Base-by-base conservation (phyloP, 2,113 vertebrate species). In the Menidia beryllina region DNA sequence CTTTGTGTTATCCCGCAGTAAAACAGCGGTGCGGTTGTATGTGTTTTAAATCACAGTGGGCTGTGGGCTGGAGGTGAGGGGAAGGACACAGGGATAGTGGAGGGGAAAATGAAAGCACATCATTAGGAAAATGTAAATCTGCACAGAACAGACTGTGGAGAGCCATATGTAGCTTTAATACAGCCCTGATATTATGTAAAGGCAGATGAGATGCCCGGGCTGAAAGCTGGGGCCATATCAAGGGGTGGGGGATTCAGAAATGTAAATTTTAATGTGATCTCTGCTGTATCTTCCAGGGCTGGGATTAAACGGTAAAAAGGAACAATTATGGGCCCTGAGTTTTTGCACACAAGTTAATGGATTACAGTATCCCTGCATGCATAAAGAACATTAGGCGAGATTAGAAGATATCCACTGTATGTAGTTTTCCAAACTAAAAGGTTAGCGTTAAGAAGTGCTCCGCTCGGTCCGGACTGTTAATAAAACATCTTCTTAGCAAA, bases 1-100 rank as follows among this genome's bases (percentile, higher is more conserved):
- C 85, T 84, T 86, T 81, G 77, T 88, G 87, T 88, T 88, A 81
- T 81, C 86, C 83, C 10, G 79, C 88, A 89, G 88, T 91, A 89
- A 93, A 91, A 87, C 51, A 74, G 86, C 87, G 58, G 85, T 85
- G 69, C 71, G 69, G 75, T 85, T 87, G 89, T 79, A 57, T 92
- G 92, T 90, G 91, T 91, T 93, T 93, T 90, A 91, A 91, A 93
- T 93, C 92, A 93, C 80, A 53, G 58, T 65, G 78, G 89, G 85
- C 82, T 75, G 87, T 71, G 85, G 92, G 87, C 88, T 88, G 88
- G 89, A 91, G 88, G 91, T 92, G 87, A 92, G 86, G 81, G 85
- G 90, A 89, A 90, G 86, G 90, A 91, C 88, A 89, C 50, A 43
- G 73, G 86, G 80, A 82, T 69, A 83, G 72, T 9, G 68, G 48